Evolutionary conservation across 2,888 invertebrate genomes (phyloP), one percentile per base, ranked within the genome.

Genomic region (Zaprionus bogoriensis): DNA sequence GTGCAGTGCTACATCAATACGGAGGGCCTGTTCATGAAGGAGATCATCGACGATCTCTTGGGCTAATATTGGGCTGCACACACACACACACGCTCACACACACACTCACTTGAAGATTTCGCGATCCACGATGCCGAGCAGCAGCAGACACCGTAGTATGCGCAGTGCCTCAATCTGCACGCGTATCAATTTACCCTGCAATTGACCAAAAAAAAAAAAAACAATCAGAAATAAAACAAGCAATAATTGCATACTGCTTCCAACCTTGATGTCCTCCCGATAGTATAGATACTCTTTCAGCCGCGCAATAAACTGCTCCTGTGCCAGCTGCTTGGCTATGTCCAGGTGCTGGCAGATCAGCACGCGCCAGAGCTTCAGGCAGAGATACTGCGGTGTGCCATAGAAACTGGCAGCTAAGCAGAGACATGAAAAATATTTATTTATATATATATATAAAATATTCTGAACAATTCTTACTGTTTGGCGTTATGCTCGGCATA

Each of bases 291-390:
- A 90, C 17, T 82, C 84, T 62, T 90, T 87, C 4, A 91, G 57
- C 44, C 74, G 74, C 12, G 88, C 86, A n/a, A 89, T 67, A 0
- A 79, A 17, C 0, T 50, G 19, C 14, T 88, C 65, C 27, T 85
- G 82, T 10, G 83, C 27, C 20, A 91, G 47, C 53, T 87, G 80
- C 5, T 87, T 50, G 27, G 88, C 87, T 39, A 90, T 87, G 5
- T 87, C 80, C 32, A 89, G 59, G 44, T 89, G 87, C 81, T 95
- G 93, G 30, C 94, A 92, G 23, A 94, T 92, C 25, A 97, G 89
- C 50, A 96, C 92, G 77, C 97, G 92, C 28, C 96, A 90, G 3
- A 97, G 91, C 88, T 95, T 96, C 14, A 97, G 87, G 6, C 95
- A 95, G 48, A 93, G 92, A 51, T 94, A 89, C 63, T 96, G 91